These are phyloP conservation scores for Marronus borbonicus DNA, from an alignment of 2,888 invertebrate species.

Conservation along the genomic window DNA sequence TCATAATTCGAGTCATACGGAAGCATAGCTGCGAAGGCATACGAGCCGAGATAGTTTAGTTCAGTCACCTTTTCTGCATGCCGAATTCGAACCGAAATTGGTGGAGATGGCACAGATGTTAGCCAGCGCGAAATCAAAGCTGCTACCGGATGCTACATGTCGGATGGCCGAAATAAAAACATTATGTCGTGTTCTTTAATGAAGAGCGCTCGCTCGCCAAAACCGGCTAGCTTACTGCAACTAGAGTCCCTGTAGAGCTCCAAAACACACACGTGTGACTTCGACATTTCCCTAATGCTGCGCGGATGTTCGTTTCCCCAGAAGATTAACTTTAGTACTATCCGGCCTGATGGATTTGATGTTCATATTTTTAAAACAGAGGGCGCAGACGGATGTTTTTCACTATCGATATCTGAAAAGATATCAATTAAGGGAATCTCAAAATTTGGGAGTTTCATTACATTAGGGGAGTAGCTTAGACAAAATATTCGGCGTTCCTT, in stretches of 20 bases:
- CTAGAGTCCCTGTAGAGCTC: slow-evolving; percentile 7
- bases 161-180: slow-evolving; percentile 32
- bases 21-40: background rate
- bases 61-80: slow-evolving; percentile 33
- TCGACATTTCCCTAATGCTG: background rate
- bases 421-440: too few species aligned
- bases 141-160: slow-evolving; percentile 39
- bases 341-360: background rate
- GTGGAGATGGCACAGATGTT: slow-evolving; percentile 34
- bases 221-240: slow-evolving; percentile 3
- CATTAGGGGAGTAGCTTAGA: too few species aligned
- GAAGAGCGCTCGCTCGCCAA: slow-evolving; percentile 6
- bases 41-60: background rate
- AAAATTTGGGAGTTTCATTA: too few species aligned
- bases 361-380: slow-evolving; percentile 4
- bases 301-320: slow-evolving; percentile 4
- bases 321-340: slow-evolving; percentile 10
- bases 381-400: background rate
- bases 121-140: slow-evolving; percentile 40
- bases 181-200: slow-evolving; percentile 34
- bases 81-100: slow-evolving; percentile 14
- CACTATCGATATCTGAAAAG: too few species aligned
- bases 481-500: too few species aligned
- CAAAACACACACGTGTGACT: slow-evolving; percentile 24
- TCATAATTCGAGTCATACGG: slow-evolving; percentile 7